These are phyloP conservation scores for Trinorchestia longiramus DNA, from an alignment of 1,140 invertebrate species.

Conservation along the genomic window DNA sequence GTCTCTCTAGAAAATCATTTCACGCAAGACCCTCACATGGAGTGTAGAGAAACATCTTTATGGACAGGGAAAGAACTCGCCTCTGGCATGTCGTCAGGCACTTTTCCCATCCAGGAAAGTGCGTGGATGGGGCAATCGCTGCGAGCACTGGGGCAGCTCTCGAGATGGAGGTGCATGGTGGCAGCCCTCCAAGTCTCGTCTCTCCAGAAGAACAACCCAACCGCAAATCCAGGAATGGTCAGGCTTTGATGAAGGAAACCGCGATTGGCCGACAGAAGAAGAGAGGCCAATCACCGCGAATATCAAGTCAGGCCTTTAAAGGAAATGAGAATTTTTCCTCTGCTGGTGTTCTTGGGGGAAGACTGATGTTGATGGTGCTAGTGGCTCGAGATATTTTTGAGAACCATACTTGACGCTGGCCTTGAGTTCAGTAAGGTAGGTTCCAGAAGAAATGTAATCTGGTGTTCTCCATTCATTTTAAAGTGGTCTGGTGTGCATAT, in stretches of 20 bases:
- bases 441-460: not conserved
- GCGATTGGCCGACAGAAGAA: not conserved
- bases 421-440: not conserved
- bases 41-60: not conserved
- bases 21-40: no score
- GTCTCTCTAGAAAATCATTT: no score
- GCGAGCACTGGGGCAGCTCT: slow-evolving; percentile 90
- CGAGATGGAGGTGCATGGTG: slow-evolving; percentile 79
- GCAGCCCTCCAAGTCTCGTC: not conserved
- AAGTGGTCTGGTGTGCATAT: not conserved
- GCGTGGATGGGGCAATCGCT: slow-evolving; percentile 95
- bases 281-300: not conserved
- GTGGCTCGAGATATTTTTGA: not conserved
- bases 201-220: not conserved
- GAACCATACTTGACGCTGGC: not conserved
- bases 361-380: not conserved
- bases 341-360: not conserved
- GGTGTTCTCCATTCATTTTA: not conserved
- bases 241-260: not conserved
- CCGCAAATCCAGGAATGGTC: not conserved
- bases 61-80: slow-evolving; percentile 73
- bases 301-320: not conserved
- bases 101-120: slow-evolving; percentile 97
- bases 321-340: slow-evolving; percentile 26
- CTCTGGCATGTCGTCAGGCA: slow-evolving; percentile 93